These are phyloP conservation scores for Nothobranchius kuhntae DNA, from an alignment of 2,113 vertebrate genomes.

Conservation along the genomic window DNA sequence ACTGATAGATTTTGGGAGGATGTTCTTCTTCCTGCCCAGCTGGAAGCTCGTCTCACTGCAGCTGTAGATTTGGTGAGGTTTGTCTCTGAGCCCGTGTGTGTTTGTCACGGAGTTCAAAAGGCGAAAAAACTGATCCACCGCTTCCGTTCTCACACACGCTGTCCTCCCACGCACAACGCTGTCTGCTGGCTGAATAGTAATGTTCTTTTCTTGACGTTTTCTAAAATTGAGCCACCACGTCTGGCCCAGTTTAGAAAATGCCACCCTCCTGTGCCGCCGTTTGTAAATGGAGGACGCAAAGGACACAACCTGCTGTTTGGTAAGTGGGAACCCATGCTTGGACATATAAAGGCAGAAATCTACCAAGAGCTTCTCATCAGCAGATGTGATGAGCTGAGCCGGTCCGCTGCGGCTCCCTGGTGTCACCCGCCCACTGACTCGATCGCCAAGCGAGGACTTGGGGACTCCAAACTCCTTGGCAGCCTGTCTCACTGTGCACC, in stretches of 20 bases:
- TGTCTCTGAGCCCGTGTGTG: constrained; percentile 49
- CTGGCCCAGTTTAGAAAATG: constrained; percentile 72
- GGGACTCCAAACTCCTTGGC: constrained; percentile 72
- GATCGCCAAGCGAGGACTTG: constrained; percentile 71
- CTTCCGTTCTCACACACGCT: constrained; percentile 64
- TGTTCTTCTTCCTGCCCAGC: constrained; percentile 60
- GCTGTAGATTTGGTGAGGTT: constrained; percentile 66
- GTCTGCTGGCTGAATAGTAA: constrained; percentile 68
- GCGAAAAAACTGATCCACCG: constrained; percentile 65
- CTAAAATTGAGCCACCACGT: constrained; percentile 76
- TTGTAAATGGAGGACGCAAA: constrained; percentile 74
- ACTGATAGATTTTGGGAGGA: constrained; percentile 54
- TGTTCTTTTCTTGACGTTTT: constrained; percentile 71
- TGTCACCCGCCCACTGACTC: constrained; percentile 70
- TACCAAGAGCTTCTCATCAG: constrained; percentile 67
- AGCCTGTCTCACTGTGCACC: constrained; percentile 69
- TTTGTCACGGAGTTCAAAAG: constrained; percentile 57
- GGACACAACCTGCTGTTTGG: constrained; percentile 73
- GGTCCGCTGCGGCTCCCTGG: constrained; percentile 72
- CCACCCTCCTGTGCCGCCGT: constrained; percentile 70
- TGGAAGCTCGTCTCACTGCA: constrained; percentile 67
- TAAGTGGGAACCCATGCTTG: constrained; percentile 72
- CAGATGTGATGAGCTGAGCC: constrained; percentile 67
- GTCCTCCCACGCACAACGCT: constrained; percentile 58
- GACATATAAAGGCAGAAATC: constrained; percentile 72